phyloP scores from a whole-genome alignment of 1,140 invertebrate species.

The Drosophila mayri region DNA sequence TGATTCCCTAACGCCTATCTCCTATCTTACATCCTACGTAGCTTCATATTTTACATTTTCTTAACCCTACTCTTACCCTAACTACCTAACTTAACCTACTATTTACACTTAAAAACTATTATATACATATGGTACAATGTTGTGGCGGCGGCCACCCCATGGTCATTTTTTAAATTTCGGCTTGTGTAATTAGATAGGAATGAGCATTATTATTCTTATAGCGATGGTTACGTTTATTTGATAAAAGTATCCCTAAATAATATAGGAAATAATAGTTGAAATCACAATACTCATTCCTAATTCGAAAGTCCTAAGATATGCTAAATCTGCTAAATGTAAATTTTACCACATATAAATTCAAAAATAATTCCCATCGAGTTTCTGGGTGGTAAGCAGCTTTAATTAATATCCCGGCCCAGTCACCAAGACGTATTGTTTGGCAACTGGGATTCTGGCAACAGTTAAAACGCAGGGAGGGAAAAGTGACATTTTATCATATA shows the following conservation, averaged over 20 bases:
- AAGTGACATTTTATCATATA: constrained; percentile 12
- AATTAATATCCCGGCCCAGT: constrained; percentile 12
- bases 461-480: constrained; percentile 9
- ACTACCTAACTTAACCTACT: too few species aligned
- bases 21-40: too few species aligned
- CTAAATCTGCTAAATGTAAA: background rate
- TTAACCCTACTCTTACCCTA: too few species aligned
- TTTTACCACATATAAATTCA: background rate
- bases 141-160: too few species aligned
- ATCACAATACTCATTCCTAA: background rate
- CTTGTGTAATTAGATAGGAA: background rate
- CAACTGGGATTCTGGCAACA: constrained; percentile 21
- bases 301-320: background rate
- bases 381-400: background rate
- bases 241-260: background rate
- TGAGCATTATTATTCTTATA: background rate
- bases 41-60: too few species aligned
- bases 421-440: constrained; percentile 18
- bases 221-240: background rate
- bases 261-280: background rate
- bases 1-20: too few species aligned
- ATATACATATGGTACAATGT: too few species aligned
- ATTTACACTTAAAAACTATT: too few species aligned
- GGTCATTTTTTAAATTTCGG: too few species aligned
- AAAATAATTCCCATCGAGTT: background rate